These are phyloP conservation scores for Tichodroma muraria DNA, from an alignment of 2,113 vertebrate species.

Conservation along the genomic window DNA sequence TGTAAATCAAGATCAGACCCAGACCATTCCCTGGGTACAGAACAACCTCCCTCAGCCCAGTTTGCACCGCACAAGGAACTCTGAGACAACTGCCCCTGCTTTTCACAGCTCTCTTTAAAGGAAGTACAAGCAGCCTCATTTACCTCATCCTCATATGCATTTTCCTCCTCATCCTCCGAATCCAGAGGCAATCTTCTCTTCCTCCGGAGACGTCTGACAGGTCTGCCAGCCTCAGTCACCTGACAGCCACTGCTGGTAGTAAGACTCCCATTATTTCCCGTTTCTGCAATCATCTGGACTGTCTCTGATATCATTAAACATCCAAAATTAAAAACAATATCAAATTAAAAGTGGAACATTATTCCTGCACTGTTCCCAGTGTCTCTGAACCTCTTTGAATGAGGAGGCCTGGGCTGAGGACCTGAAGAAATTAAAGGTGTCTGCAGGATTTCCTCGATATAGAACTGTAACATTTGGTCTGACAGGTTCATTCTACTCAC, in stretches of 20 bases:
- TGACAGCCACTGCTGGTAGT: conserved; percentile 30
- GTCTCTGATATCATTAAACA: conserved; percentile 55
- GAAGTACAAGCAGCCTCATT: not conserved
- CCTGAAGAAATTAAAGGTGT: not conserved
- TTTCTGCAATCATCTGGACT: conserved; percentile 66
- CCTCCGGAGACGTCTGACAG: conserved; percentile 80
- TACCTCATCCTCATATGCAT: conserved; percentile 82
- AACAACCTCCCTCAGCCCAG: not conserved
- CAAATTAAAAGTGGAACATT: not conserved
- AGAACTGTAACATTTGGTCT: not conserved
- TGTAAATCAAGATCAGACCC: not conserved
- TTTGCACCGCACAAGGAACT: not conserved
- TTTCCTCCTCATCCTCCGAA: conserved; percentile 86
- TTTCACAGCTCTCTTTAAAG: not conserved
- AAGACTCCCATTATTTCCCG: conserved; percentile 29
- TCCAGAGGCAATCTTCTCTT: conserved; percentile 89
- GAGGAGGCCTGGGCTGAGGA: not conserved
- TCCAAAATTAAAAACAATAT: not conserved
- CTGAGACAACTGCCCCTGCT: not conserved
- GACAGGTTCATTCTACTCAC: not conserved
- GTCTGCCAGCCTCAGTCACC: conserved; percentile 70
- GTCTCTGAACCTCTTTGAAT: not conserved
- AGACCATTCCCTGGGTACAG: not conserved
- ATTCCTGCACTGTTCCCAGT: not conserved
- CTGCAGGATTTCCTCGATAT: not conserved